Percentiles rank a stretch among this genome's conserved stretches.
Evolutionary conservation across 2,113 vertebrate genomes (phyloP).

Genomic region (Pardalotus punctatus): DNA sequence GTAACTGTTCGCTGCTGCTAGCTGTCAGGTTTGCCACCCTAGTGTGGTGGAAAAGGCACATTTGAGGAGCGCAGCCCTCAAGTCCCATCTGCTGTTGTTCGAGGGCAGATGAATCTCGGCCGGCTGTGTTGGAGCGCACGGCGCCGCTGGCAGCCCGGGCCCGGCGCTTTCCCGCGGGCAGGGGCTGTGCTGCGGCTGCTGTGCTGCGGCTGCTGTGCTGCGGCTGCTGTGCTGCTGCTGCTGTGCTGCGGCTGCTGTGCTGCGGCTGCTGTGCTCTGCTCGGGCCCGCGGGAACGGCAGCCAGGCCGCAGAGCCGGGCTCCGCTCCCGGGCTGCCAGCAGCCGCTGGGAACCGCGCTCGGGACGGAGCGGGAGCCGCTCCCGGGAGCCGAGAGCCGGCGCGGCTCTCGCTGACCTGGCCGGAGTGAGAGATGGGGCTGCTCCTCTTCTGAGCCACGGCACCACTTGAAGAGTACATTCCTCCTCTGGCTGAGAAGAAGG

Average conservation of each 20-base stretch:
- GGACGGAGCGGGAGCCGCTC: not conserved
- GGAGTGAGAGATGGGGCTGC: not conserved
- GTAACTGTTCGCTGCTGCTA: not conserved
- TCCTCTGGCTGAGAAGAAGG: not conserved
- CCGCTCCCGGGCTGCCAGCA: not conserved
- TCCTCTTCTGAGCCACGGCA: not conserved
- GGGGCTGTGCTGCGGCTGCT: accelerated
- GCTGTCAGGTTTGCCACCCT: not conserved
- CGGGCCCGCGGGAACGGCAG: too few species aligned
- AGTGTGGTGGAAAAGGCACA: accelerated
- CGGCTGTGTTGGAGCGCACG: accelerated
- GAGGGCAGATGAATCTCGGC: not conserved
- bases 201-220: accelerated
- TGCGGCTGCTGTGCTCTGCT: not conserved
- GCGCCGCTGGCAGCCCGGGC: not conserved
- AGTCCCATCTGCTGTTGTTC: not conserved
- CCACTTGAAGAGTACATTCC: not conserved
- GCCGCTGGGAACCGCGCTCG: not conserved
- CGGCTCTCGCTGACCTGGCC: not conserved
- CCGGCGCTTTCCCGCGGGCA: not conserved
- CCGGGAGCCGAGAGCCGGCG: not conserved
- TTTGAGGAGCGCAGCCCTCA: not conserved
- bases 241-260: too few species aligned
- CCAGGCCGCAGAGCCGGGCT: not conserved
- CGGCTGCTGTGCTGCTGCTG: not conserved